Percentiles rank a stretch among this genome's conserved stretches.
Conservation (phyloP, 2,888 invertebrate genomes). For the Meloe dianella region DNA sequence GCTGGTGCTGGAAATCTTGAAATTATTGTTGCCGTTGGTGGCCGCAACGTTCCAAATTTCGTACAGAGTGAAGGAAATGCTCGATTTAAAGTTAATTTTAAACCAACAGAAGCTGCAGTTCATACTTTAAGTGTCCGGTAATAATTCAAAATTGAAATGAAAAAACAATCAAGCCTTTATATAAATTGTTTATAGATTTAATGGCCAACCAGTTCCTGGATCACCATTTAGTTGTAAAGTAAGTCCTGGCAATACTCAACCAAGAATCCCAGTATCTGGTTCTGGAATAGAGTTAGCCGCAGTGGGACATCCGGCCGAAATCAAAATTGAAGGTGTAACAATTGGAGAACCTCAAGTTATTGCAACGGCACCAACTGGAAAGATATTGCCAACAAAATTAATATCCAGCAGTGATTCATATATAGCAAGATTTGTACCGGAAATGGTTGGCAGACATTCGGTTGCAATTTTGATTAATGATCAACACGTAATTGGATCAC, state of each 20-base stretch:
- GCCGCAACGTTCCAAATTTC: conserved; percentile 96
- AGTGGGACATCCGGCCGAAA: conserved; percentile 68
- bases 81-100: conserved; percentile 92
- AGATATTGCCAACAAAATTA: conserved; percentile 76
- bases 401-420: conserved; percentile 72
- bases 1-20: conserved; percentile 94
- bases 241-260: conserved; percentile 66
- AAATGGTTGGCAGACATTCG: conserved; percentile 85
- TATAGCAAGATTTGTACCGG: conserved; percentile 81
- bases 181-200: conserved; percentile 61
- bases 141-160: conserved; percentile 8
- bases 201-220: conserved; percentile 80
- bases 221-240: conserved; percentile 95
- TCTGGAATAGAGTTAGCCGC: conserved; percentile 73
- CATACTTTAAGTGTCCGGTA: conserved; percentile 89
- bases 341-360: conserved; percentile 73
- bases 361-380: conserved; percentile 84
- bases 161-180: background rate
- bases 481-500: conserved; percentile 87
- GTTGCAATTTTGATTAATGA: conserved; percentile 83
- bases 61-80: conserved; percentile 98
- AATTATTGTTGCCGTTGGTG: conserved; percentile 95
- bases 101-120: conserved; percentile 90
- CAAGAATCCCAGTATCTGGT: conserved; percentile 70
- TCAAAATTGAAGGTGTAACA: conserved; percentile 65